phyloP scores from a whole-genome alignment of 2,797 vertebrate genomes.

The Chrosomus eos region DNA sequence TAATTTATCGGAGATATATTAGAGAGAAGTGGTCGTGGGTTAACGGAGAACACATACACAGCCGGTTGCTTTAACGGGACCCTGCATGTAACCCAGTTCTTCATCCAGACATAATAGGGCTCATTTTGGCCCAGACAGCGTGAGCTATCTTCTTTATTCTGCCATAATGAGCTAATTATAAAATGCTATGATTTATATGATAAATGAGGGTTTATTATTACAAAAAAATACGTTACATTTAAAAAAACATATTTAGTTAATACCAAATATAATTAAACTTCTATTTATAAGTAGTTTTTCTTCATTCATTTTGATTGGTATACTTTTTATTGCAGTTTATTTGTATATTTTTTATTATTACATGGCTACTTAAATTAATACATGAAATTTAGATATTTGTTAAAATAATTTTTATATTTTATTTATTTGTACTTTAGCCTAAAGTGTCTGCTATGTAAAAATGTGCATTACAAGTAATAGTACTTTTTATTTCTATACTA shows the following conservation, averaged over 20 bases:
- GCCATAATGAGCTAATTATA: background rate
- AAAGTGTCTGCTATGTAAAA: background rate
- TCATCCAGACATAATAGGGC: conserved; percentile 15
- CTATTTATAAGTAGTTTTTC: too few species aligned
- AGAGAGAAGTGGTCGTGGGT: background rate
- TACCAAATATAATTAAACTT: background rate
- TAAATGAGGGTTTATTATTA: background rate
- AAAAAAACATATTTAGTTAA: too few species aligned
- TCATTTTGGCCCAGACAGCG: conserved; percentile 19
- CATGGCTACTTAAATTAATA: background rate
- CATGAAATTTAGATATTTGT: background rate
- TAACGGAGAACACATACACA: conserved; percentile 8
- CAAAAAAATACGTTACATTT: background rate
- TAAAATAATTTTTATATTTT: background rate
- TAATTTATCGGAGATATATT: background rate
- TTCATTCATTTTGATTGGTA: background rate
- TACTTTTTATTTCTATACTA: background rate
- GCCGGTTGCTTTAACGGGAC: conserved; percentile 19
- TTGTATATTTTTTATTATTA: background rate
- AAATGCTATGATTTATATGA: background rate
- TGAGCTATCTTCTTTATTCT: background rate
- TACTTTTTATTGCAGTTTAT: background rate
- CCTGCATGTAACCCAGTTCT: conserved; percentile 25
- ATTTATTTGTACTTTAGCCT: background rate
- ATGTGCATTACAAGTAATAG: background rate